Conservation (phyloP, 2,113 vertebrate genomes). For the Hymenochirus boettgeri region DNA sequence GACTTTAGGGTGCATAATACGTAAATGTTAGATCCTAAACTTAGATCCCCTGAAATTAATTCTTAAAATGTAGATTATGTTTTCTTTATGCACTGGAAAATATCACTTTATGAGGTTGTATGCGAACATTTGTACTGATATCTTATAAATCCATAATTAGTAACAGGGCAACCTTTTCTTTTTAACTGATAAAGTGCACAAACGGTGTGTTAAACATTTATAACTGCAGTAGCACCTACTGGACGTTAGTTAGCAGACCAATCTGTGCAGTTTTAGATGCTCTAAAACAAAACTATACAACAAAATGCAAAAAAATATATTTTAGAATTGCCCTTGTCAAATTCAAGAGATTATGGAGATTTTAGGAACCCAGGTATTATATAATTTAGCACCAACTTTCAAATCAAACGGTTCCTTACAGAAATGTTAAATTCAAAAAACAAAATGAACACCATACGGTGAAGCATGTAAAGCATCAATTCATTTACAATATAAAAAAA, state of each 20-base stretch:
- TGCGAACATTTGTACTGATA: too few relatives aligned
- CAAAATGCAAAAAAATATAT: background rate
- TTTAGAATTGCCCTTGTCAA: background rate
- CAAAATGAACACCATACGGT: background rate
- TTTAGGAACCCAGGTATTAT: background rate
- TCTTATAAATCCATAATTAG: too few relatives aligned
- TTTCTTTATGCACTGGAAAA: too few relatives aligned
- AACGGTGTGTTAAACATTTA: too few relatives aligned
- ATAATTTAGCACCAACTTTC: background rate
- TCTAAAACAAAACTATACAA: background rate
- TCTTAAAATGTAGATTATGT: too few relatives aligned
- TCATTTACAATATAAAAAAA: constrained; percentile 55
- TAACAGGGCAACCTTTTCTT: too few relatives aligned
- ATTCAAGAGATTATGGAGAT: background rate
- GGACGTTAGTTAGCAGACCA: background rate
- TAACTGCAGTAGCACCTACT: constrained; percentile 16
- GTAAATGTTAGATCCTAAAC: too few relatives aligned
- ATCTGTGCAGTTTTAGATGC: background rate
- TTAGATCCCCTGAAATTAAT: too few relatives aligned
- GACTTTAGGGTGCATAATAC: too few relatives aligned
- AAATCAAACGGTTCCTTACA: background rate
- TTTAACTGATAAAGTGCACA: too few relatives aligned
- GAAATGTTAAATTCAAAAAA: background rate
- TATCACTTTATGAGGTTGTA: too few relatives aligned
- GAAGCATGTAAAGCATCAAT: constrained; percentile 37